Evolutionary conservation across 2,888 invertebrate species (phyloP), one percentile per base, ranked within the genome.

Genomic region (Polyommatus iphigenia): DNA sequence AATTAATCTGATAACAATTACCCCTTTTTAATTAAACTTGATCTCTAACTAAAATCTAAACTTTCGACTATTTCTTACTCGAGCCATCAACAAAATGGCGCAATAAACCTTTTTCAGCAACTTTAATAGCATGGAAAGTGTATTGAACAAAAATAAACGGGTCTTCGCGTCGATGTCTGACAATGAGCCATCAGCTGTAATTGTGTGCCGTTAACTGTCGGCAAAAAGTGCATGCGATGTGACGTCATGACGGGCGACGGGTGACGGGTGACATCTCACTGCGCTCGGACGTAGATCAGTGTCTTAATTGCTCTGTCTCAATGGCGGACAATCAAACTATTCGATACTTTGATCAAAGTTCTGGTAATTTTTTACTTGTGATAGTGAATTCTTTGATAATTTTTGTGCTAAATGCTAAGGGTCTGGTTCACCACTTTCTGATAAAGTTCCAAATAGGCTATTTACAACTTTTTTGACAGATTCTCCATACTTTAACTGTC

Each of bases 181-280:
- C 77, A 77, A 77, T 77, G 76, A 77, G 67, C 76, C 76, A 77
- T 77, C 77, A 77, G 50, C 46, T 71, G 77, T 77, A 77, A 77
- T 77, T 77, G 77, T 77, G 77, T 77, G 62, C 71, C 71, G 77
- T 77, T 77, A 77, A 77, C 77, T 77, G 77, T 77, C 71, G 50
- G 77, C 77, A 77, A 77, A 77, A 77, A 77, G 77, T 77, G 77
- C 77, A 77, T 77, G 77, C 77, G 71, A 77, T 77, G 71, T 67
- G 54, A 54, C 72, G 36, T 54, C 54, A 54, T 54, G 54, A 18
- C 72, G 72, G 72, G 72, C 7, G 72, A 72, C 41, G 71, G 71
- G 36, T 71, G 36, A 71, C 71, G 71, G 72, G 41, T 72, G 72
- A 72, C 72, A 72, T 41, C 41, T 72, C 36, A 41, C 29, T 67